Evolutionary conservation across 1,140 invertebrate genomes (phyloP).

Genomic region (fruit fly (Drosophila melanogaster)): Release_6_plus_ISO1_MT NT_037436.4:4398501-4399000

Average conservation of each 20-base stretch:
- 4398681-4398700: conserved; percentile 49
- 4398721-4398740: conserved; percentile 38
- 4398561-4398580: conserved; percentile 44
- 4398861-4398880: conserved; percentile 8
- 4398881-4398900: conserved; percentile 4
- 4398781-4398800: conserved; percentile 1
- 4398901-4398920: conserved; percentile 12
- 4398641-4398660: conserved; percentile 53
- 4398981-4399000: conserved; percentile 11
- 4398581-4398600: conserved; percentile 49
- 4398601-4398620: conserved; percentile 75
- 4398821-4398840: conserved; percentile 25
- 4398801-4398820: conserved; percentile 13
- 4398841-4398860: conserved; percentile 27
- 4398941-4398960: conserved; percentile 11
- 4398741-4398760: conserved; percentile 72
- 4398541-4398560: conserved; percentile 45
- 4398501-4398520: conserved; percentile 60
- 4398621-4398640: conserved; percentile 53
- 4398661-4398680: conserved; percentile 70
- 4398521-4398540: conserved; percentile 57
- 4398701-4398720: conserved; percentile 62
- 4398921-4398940: conserved; percentile 12
- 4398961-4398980: conserved; percentile 17
- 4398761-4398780: conserved; percentile 27